These are phyloP conservation scores for Baryphthengus martii DNA, from an alignment of 2,113 vertebrate species.

Conservation along the genomic window DNA sequence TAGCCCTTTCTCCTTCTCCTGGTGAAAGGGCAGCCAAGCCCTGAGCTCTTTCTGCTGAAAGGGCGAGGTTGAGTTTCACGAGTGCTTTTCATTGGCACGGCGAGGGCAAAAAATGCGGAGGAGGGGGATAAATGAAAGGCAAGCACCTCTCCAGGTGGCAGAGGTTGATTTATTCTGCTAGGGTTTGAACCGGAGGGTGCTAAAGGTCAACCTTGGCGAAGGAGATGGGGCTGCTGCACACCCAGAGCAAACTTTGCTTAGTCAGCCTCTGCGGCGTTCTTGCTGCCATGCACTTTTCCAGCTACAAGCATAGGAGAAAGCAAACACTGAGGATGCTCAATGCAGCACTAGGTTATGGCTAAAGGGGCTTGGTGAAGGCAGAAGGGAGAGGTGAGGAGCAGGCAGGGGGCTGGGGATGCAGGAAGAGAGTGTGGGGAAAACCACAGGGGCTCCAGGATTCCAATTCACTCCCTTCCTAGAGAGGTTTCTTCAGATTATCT, in stretches of 20 bases:
- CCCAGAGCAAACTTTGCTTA: slow-evolving; percentile 26
- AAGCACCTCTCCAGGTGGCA: background rate
- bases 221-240: background rate
- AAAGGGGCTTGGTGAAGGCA: background rate
- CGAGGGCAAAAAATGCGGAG: background rate
- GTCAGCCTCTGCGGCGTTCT: background rate
- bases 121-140: background rate
- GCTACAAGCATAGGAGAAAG: background rate
- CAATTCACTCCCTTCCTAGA: no score
- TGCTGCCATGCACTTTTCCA: fast-evolving
- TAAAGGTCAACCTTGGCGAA: background rate
- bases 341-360: fast-evolving
- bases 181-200: background rate
- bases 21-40: fast-evolving
- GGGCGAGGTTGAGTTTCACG: background rate
- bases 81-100: fast-evolving
- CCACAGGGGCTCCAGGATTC: background rate
- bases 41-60: background rate
- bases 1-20: background rate
- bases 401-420: background rate
- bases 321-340: background rate
- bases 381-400: background rate
- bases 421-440: background rate
- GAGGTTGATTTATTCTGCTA: background rate
- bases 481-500: background rate